Evolutionary conservation across 2,888 invertebrate genomes (phyloP).

Genomic region (Torymus tubicola): DNA sequence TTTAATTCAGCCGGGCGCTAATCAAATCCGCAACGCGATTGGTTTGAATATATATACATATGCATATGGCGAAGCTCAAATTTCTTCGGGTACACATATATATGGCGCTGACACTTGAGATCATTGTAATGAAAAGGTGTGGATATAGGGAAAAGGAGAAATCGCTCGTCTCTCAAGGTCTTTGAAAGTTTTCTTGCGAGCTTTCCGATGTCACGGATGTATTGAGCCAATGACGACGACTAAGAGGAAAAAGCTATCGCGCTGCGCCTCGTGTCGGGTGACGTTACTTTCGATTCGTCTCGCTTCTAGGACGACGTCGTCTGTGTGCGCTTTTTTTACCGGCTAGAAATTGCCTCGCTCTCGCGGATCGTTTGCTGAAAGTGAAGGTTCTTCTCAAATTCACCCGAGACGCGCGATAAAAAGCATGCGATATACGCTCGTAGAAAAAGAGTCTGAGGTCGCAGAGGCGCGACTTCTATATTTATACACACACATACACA

Average conservation of each 20-base stretch:
- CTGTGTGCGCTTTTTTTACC: too few relatives aligned
- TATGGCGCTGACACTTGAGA: conserved; percentile 3
- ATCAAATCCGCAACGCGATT: conserved; percentile 20
- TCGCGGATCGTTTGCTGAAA: too few relatives aligned
- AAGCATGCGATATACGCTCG: too few relatives aligned
- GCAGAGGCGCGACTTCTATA: too few relatives aligned
- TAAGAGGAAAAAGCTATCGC: not conserved
- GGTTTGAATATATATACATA: not conserved
- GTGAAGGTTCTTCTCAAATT: too few relatives aligned
- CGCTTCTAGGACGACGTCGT: not conserved
- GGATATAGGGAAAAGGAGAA: conserved; percentile 22
- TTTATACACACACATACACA: too few relatives aligned
- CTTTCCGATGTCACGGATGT: conserved; percentile 5
- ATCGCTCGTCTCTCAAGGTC: conserved; percentile 6
- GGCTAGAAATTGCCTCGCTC: too few relatives aligned
- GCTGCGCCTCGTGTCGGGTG: not conserved
- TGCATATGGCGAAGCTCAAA: not conserved
- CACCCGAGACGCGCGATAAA: not conserved
- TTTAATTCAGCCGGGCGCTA: conserved; percentile 22
- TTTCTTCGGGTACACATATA: not conserved
- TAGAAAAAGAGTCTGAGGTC: too few relatives aligned
- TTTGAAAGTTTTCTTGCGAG: conserved; percentile 28
- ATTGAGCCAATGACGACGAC: too few relatives aligned
- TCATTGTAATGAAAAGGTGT: conserved; percentile 30
- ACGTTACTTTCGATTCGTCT: conserved; percentile 32